Evolutionary conservation across 2,797 vertebrate genomes (phyloP), one percentile per base, ranked within the genome.

Genomic region (Holocentrus rufus): DNA sequence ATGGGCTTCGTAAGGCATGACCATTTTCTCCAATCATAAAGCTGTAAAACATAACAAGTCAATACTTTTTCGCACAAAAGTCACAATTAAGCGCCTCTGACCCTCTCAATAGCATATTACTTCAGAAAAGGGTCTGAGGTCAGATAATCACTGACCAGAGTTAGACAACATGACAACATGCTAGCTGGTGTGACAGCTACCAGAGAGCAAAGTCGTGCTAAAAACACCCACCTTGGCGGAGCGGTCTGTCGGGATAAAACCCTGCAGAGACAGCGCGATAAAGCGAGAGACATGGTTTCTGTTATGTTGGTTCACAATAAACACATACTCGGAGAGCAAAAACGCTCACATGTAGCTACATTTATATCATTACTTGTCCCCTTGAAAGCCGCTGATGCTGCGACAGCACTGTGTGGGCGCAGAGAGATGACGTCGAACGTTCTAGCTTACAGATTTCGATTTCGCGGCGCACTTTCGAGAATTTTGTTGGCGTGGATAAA

Each of bases 1-100:
- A 96, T 54, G 95, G 95, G 74, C 77, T 91, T 14, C 77, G 88
- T 79, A 89, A 88, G 53, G 2, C 77, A 85, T 74, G 72, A 5
- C 2, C 69, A 72, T 65, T 61, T 78, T 87, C 91, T 77, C 85
- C 77, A n/a, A 84, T 76, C 54, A 92, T 69, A 36, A 88, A 77
- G 25, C 95, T 97, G 72, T 5, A 71, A 62, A 83, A 39, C 0
- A 70, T 69, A 6, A 82, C 10, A 62, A 50, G n/a, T 59, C 23
- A 27, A 27, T 27, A 18, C 34, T 9, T 31, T 50, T 50, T 50
- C 2, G 47, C n/a, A n/a, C n/a, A 50, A 50, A 8, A 27, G 7
- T 30, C 7, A 61, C 7, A 36, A 46, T 27, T 27, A 27, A 27
- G 25, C 25, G 25, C 25, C 25, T 27, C 25, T 27, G 25, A 4